Evolutionary conservation across 2,888 invertebrate species (phyloP), one percentile per base, ranked within the genome.

Genomic region (Desoria tigrina): DNA sequence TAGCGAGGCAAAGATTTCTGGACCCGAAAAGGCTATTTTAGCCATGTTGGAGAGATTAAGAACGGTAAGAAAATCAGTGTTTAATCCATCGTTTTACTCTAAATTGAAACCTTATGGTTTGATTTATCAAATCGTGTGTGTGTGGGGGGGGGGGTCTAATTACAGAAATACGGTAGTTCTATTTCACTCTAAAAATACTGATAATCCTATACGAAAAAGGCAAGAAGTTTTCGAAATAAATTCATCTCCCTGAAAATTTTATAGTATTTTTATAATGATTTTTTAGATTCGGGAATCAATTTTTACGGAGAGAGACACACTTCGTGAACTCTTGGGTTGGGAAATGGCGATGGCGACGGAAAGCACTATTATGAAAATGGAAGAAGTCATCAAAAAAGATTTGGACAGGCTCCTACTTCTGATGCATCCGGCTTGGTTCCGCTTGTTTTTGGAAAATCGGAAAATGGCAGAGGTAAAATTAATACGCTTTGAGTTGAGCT

Each of bases 351-450:
- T 73, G 7, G 74, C 74, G 0, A 72, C 72, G 14, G 67, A 65
- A 42, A 57, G 67, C 18, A 72, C 75, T 1, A 68, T 69, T 0
- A 60, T 59, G 14, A 68, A 70, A 66, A 74, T 75, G 72, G 74
- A 74, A 58, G 32, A 66, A 45, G 68, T 73, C 16, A 73, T 75
- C 32, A 59, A 63, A 11, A 62, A 69, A 23, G 75, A 75, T 50
- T 65, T 75, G 61, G 69, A 75, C 51, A 62, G 69, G 23, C 66
- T 75, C 50, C 51, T 74, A 28, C 65, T 65, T 42, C 63, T 63
- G 69, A 27, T 66, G 68, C 71, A 76, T 57, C 69, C 72, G 11
- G 72, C 73, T 9, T 75, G 75, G 75, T 73, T 74, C 61, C 63
- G 72, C 7, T 53, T 76, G 32, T 65, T 68, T 42, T 54, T 74